Conservation (phyloP, 2,797 vertebrate genomes). For the Anolis apletophallus region DNA sequence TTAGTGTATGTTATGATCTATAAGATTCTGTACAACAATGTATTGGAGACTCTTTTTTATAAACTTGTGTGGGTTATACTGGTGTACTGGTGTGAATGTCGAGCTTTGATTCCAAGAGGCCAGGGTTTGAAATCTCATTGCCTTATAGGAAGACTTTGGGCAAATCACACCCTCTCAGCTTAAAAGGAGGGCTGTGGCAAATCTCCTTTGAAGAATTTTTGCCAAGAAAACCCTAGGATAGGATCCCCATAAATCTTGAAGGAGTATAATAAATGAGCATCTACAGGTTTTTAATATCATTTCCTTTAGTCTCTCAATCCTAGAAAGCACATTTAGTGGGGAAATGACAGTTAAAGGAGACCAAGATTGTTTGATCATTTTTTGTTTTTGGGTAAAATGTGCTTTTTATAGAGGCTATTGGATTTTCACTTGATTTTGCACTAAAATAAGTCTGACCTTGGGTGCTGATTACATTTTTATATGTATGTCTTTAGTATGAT, state of each 20-base stretch:
- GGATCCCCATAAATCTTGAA: too few relatives aligned
- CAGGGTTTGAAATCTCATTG: too few relatives aligned
- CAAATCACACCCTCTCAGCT: too few relatives aligned
- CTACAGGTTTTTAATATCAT: not conserved
- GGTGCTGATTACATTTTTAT: not conserved
- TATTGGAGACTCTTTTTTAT: not conserved
- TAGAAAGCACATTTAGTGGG: not conserved
- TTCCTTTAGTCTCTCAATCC: too few relatives aligned
- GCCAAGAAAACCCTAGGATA: not conserved
- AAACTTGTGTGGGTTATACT: not conserved
- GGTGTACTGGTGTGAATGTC: too few relatives aligned
- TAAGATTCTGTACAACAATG: not conserved
- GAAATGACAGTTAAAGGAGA: not conserved
- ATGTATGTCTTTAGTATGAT: not conserved
- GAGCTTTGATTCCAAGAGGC: too few relatives aligned
- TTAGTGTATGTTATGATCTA: not conserved
- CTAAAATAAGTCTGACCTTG: not conserved
- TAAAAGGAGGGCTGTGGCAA: too few relatives aligned
- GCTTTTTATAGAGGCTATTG: not conserved
- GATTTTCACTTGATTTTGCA: not conserved
- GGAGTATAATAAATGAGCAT: too few relatives aligned
- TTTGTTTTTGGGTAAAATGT: not conserved
- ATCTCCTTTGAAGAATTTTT: too few relatives aligned
- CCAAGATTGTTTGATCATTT: not conserved
- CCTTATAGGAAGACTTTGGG: too few relatives aligned